Base-by-base conservation (phyloP, 2,888 invertebrate species). In the Halictus ligatus region DNA sequence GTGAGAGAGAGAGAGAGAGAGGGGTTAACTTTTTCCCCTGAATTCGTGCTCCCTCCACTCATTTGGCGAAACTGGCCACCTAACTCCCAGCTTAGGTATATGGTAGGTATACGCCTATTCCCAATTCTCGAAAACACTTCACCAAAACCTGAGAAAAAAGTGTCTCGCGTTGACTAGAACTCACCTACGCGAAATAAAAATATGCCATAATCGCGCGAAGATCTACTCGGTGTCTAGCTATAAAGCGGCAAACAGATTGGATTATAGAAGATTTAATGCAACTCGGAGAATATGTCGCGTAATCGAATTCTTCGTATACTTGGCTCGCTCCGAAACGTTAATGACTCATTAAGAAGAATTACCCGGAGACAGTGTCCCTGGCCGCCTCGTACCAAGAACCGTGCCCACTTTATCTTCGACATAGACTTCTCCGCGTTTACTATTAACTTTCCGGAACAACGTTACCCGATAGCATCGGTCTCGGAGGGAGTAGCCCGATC, bases 391-490 rank as follows among this genome's bases (percentile, higher is more conserved):
- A 64, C 60, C 60, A 64, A 64, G 60, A 64, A 29, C 25, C 60
- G 60, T 64, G 60, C 60, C 60, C 60, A 64, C 60, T 29, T 64
- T 64, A 64, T 64, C 67, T 67, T 67, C 67, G 67, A 67, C 35
- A 67, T 35, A 67, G 67, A 67, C 18, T 35, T 64, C 60, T 29
- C 35, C 67, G 67, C 67, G 67, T 48, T 73, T n/a, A 29, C 72
- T 40, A 48, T 73, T 48, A 73, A 73, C 72, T 73, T 73, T 67
- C 3, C 46, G 29, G 48, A 73, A 73, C 72, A 48, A 73, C 29
- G 48, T 73, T 73, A 73, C 25, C 48, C 72, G 72, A 73, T 73
- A 73, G 46, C 72, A 25, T 73, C 72, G 25, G 48, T 25, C 72
- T 73, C 40, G 72, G 46, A 72, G 72, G 48, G 48, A 48, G 48